Conservation (phyloP, 1,140 invertebrate genomes). For the Acyrthosiphon pisum region DNA sequence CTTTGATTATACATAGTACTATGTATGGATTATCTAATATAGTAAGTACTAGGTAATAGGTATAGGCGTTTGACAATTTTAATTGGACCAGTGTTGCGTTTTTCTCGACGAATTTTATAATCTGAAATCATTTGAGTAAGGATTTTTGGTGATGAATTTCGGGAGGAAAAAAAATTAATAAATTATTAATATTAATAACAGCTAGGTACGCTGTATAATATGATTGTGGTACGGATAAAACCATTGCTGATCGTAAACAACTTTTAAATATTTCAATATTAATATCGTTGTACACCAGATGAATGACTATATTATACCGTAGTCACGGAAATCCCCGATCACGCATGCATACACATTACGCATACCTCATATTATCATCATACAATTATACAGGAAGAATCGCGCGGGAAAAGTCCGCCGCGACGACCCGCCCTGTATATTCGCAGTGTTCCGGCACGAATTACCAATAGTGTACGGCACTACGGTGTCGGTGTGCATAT, state of each 20-base stretch:
- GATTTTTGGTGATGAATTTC: background rate
- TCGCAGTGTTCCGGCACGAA: background rate
- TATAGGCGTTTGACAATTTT: background rate
- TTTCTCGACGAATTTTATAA: background rate
- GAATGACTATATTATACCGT: background rate
- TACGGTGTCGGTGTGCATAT: background rate
- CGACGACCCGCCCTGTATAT: too few species aligned
- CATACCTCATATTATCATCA: background rate
- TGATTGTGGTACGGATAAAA: background rate
- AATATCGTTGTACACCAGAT: background rate
- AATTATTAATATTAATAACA: background rate
- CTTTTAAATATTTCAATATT: background rate
- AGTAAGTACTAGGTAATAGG: too few species aligned
- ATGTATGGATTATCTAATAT: background rate
- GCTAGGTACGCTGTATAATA: background rate
- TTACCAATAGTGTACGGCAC: background rate
- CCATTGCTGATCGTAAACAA: background rate
- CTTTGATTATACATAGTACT: too few species aligned
- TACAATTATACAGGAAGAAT: background rate
- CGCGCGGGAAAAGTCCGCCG: background rate
- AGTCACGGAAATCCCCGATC: background rate
- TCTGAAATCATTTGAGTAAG: background rate
- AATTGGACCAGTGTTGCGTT: background rate
- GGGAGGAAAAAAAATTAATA: background rate
- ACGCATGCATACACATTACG: too few species aligned